phyloP scores from a whole-genome alignment of 1,140 invertebrate genomes.

The Pectinophora gossypiella region DNA sequence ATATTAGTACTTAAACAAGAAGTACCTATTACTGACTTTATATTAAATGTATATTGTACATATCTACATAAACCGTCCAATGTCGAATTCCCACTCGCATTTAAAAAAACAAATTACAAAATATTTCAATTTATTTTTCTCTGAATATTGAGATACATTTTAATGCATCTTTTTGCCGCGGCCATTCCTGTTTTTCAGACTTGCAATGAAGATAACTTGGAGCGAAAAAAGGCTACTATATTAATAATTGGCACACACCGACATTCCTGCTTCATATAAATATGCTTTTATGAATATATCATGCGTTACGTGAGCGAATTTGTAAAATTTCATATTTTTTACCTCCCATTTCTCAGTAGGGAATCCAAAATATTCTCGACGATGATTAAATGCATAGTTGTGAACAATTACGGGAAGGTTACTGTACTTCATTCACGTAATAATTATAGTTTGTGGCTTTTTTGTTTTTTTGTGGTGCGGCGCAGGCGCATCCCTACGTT shows the following conservation, averaged over 20 bases:
- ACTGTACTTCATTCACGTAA: neutral
- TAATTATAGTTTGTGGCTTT: neutral
- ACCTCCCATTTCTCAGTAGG: neutral
- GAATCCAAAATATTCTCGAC: neutral
- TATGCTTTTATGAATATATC: neutral
- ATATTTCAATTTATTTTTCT: too few species aligned
- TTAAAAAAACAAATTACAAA: too few species aligned
- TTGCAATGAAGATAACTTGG: too few species aligned
- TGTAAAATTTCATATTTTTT: neutral
- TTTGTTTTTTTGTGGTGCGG: neutral
- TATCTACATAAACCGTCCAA: too few species aligned
- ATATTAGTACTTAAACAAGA: too few species aligned
- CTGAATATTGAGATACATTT: too few species aligned
- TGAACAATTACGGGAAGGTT: neutral
- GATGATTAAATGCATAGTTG: neutral
- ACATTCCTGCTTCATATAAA: neutral
- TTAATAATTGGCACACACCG: neutral
- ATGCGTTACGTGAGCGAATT: neutral
- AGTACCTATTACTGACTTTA: too few species aligned
- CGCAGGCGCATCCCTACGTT: slow-evolving; percentile 17
- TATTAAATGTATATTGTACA: too few species aligned
- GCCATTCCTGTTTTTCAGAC: too few species aligned
- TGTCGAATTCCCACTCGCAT: too few species aligned
- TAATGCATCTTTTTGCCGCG: too few species aligned
- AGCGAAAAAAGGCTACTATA: too few species aligned